A percentile compares a stretch with the other conserved stretches of the same genome.
Evolutionary conservation across 2,888 invertebrate species (phyloP).

Genomic region (Cylindroiulus punctatus): DNA sequence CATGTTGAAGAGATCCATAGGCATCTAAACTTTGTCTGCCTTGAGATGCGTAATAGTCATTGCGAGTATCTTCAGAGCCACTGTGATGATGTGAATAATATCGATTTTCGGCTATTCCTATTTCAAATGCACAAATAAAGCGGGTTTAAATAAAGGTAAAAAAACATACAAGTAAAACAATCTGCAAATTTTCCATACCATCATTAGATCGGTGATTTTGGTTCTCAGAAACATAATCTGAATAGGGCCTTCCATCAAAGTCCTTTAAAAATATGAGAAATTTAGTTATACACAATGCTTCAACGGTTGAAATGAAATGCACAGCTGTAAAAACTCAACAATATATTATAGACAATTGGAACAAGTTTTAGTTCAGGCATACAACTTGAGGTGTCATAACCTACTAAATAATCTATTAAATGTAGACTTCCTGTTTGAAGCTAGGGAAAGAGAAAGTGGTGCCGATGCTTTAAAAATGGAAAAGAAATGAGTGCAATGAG

Average conservation of each 20-base stretch:
- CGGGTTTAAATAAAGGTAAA: not conserved
- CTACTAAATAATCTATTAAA: not conserved
- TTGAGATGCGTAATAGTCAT: constrained; percentile 55
- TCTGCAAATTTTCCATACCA: constrained; percentile 6
- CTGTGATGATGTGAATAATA: constrained; percentile 54
- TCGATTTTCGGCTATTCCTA: constrained; percentile 52
- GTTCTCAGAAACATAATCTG: constrained; percentile 53
- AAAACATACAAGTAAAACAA: no score
- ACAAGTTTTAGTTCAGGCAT: not conserved
- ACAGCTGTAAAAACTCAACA: not conserved
- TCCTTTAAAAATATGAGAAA: constrained; percentile 50
- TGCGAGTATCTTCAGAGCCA: constrained; percentile 53
- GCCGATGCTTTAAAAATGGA: not conserved
- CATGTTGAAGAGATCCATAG: constrained; percentile 55
- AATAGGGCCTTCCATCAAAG: constrained; percentile 54
- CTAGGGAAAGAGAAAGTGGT: not conserved
- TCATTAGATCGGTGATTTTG: constrained; percentile 54
- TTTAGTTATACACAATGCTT: not conserved
- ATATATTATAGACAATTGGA: not conserved
- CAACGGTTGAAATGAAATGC: not conserved
- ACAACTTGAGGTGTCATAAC: not conserved
- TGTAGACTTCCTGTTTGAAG: not conserved
- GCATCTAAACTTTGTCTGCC: constrained; percentile 55
- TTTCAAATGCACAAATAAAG: not conserved
- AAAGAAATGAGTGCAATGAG: constrained; percentile 6